Percentiles rank a stretch among this genome's conserved stretches.
phyloP scores from a whole-genome alignment of 2,888 invertebrate species.

The Drosophila limbata region DNA sequence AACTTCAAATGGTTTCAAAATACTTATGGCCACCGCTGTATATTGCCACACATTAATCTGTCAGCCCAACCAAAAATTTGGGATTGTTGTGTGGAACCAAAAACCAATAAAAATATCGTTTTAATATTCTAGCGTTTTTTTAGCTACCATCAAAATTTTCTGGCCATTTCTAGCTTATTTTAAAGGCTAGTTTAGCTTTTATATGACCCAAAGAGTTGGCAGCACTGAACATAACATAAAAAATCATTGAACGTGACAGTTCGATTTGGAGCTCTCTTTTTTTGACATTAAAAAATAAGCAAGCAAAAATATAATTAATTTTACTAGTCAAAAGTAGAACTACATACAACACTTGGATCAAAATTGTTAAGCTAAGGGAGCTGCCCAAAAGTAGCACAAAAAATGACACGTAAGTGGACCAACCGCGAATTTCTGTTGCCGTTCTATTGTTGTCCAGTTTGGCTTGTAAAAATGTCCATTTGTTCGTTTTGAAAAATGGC shows the following conservation, averaged over 20 bases:
- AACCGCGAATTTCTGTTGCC: background rate
- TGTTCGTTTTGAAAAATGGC: background rate
- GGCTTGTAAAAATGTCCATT: background rate
- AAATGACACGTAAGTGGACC: constrained; percentile 67
- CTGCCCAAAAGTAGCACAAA: constrained; percentile 41
- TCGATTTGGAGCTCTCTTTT: constrained; percentile 1
- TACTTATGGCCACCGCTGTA: too few species aligned
- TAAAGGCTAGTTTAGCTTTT: too few species aligned
- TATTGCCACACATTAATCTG: too few species aligned
- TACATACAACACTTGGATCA: constrained; percentile 26
- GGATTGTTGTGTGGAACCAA: too few species aligned
- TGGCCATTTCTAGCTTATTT: too few species aligned
- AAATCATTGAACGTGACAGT: constrained; percentile 26
- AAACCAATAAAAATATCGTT: too few species aligned
- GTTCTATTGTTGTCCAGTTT: constrained; percentile 18
- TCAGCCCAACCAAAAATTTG: too few species aligned
- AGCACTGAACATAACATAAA: too few species aligned
- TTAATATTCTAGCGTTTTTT: too few species aligned
- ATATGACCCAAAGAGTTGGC: too few species aligned
- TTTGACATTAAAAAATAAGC: constrained; percentile 20
- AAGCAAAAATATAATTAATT: constrained; percentile 12
- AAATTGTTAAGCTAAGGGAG: constrained; percentile 30
- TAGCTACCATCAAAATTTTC: too few species aligned
- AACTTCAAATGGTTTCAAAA: too few species aligned
- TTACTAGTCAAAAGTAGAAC: constrained; percentile 3